A percentile compares a stretch with the other conserved stretches of the same genome.
Conservation (phyloP, 2,113 vertebrate genomes). For the Neolamprologus kungweensis region DNA sequence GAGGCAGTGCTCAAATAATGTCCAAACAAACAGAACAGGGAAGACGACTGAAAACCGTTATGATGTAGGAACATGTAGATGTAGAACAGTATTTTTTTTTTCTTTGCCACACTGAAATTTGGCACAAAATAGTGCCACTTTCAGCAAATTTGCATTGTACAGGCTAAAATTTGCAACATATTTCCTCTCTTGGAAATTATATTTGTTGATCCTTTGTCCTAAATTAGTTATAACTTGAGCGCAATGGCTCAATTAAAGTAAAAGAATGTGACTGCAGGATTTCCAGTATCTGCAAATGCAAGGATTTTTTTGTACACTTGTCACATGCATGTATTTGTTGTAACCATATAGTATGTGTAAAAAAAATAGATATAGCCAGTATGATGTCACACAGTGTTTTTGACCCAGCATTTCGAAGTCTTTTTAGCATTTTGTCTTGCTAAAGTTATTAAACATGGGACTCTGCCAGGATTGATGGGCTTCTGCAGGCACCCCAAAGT, state of each 20-base stretch:
- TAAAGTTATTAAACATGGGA: background rate
- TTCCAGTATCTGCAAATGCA: background rate
- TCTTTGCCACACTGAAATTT: background rate
- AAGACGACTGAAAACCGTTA: background rate
- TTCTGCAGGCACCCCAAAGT: background rate
- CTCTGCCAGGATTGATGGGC: background rate
- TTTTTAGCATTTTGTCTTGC: background rate
- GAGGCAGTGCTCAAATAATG: background rate
- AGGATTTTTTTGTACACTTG: background rate
- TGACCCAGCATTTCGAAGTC: background rate
- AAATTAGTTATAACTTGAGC: background rate
- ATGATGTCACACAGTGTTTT: background rate
- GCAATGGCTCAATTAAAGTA: background rate
- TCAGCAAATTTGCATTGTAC: background rate
- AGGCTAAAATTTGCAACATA: background rate
- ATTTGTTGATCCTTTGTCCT: background rate
- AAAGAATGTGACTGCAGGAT: background rate
- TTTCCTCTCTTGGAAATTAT: background rate
- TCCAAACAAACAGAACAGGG: background rate
- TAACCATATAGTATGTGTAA: background rate
- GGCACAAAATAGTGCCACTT: background rate
- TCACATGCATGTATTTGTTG: background rate
- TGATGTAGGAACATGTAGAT: background rate
- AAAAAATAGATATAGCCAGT: background rate
- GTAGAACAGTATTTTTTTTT: background rate